A percentile compares a stretch with the other conserved stretches of the same genome.
These are phyloP conservation scores for Ptycholaimellus sp. DNA, from an alignment of 2,888 invertebrate genomes.

Conservation along the genomic window DNA sequence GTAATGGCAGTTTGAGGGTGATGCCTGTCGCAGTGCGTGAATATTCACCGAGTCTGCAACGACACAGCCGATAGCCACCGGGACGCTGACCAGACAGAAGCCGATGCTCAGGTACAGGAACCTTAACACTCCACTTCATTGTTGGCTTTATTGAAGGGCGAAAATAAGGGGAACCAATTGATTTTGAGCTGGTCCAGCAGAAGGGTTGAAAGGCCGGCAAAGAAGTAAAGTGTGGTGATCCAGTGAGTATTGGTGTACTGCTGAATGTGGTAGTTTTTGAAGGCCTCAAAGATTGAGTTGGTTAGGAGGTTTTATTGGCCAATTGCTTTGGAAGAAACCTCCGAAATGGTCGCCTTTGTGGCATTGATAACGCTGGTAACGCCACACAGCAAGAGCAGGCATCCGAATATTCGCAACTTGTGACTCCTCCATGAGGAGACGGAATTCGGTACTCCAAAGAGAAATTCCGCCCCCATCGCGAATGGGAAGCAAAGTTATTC, in stretches of 20 bases:
- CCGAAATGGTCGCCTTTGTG: no score
- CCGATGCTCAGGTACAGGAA: not conserved
- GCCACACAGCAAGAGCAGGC: no score
- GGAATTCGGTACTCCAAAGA: no score
- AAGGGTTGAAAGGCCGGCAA: constrained; percentile 1
- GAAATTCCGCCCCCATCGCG: no score
- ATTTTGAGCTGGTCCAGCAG: not conserved
- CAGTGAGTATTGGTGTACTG: constrained; percentile 6
- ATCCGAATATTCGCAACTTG: no score
- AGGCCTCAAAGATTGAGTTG: constrained; percentile 3
- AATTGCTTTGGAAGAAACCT: no score
- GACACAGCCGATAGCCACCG: not conserved
- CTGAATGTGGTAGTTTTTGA: constrained; percentile 1
- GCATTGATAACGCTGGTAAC: no score
- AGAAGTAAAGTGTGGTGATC: constrained; percentile 4
- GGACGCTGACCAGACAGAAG: not conserved
- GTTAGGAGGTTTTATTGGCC: no score
- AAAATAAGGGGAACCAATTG: not conserved
- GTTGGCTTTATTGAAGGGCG: not conserved
- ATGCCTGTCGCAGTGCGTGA: not conserved
- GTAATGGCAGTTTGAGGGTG: not conserved
- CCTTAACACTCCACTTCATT: not conserved
- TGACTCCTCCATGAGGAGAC: no score
- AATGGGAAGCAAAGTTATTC: no score
- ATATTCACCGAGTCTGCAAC: constrained; percentile 1